Evolutionary conservation across 2,113 vertebrate genomes (phyloP).

Genomic region (Bolborhynchus lineola): DNA sequence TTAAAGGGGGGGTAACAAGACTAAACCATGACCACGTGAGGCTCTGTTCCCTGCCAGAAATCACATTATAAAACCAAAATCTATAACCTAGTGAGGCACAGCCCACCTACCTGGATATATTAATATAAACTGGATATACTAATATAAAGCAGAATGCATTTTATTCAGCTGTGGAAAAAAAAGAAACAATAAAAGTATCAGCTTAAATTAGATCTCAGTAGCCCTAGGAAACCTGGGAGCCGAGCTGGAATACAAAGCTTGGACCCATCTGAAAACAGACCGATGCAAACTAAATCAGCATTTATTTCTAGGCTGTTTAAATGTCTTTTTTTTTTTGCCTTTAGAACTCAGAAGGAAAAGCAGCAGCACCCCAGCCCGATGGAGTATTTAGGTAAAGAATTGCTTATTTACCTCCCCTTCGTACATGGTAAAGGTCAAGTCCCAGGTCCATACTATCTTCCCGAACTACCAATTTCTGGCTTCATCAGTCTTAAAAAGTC

Average conservation of each 20-base stretch:
- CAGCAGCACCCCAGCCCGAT: not conserved
- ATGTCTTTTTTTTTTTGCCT: not conserved
- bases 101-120: not conserved
- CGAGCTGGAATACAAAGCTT: not conserved
- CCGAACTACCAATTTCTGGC: not conserved
- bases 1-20: not conserved
- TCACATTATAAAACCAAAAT: not conserved
- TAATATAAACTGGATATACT: not conserved
- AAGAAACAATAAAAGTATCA: not conserved
- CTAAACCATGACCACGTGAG: not conserved
- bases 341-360: not conserved
- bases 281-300: not conserved
- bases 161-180: not conserved
- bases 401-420: constrained; percentile 46
- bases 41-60: not conserved
- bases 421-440: not conserved
- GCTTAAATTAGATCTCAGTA: not conserved
- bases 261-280: not conserved
- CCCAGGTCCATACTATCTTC: not conserved
- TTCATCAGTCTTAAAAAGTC: constrained; percentile 6
- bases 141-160: not conserved
- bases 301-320: not conserved
- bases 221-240: not conserved
- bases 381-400: not conserved
- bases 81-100: not conserved